A percentile compares a stretch with the other conserved stretches of the same genome.
Conservation (phyloP, 2,888 invertebrate species). For the Agrotis clavis region DNA sequence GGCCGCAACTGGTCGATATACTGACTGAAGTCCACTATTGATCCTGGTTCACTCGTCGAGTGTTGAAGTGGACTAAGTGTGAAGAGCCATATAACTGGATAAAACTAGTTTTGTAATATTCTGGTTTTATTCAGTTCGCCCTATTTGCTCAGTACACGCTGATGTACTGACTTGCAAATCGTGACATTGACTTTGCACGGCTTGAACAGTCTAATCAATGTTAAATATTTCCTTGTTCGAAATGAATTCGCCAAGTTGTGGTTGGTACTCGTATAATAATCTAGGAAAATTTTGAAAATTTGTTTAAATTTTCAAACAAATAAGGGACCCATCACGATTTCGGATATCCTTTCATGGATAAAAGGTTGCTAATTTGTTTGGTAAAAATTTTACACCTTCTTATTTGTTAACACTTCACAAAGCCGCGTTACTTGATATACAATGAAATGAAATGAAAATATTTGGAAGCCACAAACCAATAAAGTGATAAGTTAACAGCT, state of each 20-base stretch:
- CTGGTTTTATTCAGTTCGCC: constrained; percentile 38
- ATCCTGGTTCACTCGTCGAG: constrained; percentile 50
- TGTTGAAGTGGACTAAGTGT: constrained; percentile 30
- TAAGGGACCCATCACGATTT: constrained; percentile 10
- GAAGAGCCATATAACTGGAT: constrained; percentile 47
- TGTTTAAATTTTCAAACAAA: constrained; percentile 11
- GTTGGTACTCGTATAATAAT: constrained; percentile 30
- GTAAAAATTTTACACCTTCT: constrained; percentile 17
- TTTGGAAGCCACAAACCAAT: constrained; percentile 1
- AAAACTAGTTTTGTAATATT: constrained; percentile 44
- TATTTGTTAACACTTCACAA: constrained; percentile 14
- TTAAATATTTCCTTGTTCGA: constrained; percentile 55
- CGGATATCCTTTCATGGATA: constrained; percentile 29
- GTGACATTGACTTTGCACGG: constrained; percentile 54
- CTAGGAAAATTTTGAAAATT: constrained; percentile 8
- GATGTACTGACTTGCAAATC: constrained; percentile 20
- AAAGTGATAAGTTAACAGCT: constrained; percentile 13
- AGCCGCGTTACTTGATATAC: constrained; percentile 24
- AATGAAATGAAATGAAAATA: neutral
- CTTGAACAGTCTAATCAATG: constrained; percentile 31
- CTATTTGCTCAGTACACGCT: constrained; percentile 17
- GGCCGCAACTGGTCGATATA: constrained; percentile 53
- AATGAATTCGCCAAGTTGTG: constrained; percentile 23
- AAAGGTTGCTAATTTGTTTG: neutral
- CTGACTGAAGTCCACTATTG: constrained; percentile 46